phyloP scores from a whole-genome alignment of 2,888 invertebrate species.

The Morpho helenor region DNA sequence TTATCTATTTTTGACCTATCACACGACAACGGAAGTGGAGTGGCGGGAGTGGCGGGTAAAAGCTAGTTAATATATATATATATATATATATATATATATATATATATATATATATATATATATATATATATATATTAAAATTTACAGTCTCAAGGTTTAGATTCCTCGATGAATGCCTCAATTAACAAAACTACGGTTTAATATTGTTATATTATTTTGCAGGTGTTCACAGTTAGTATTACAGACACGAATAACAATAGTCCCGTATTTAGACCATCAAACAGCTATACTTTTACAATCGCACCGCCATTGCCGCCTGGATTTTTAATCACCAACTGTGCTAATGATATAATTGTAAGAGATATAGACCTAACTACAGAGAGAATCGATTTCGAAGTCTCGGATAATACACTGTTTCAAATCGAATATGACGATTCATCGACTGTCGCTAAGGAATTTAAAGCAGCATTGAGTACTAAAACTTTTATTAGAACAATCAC shows the following conservation, averaged over 20 bases:
- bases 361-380: slow-evolving; percentile 76
- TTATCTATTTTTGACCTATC: too few relatives aligned
- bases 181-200: too few relatives aligned
- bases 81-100: too few relatives aligned
- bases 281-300: slow-evolving; percentile 53
- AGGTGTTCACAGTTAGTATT: slow-evolving; percentile 57
- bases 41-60: too few relatives aligned
- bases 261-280: slow-evolving; percentile 53
- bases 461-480: slow-evolving; percentile 49
- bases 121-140: too few relatives aligned
- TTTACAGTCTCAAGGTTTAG: too few relatives aligned
- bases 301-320: slow-evolving; percentile 70
- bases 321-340: slow-evolving; percentile 56
- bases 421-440: slow-evolving; percentile 45
- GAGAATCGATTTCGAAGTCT: slow-evolving; percentile 52
- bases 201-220: slow-evolving; percentile 32
- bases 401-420: slow-evolving; percentile 57
- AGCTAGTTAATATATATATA: too few relatives aligned
- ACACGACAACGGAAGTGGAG: too few relatives aligned
- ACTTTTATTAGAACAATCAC: slow-evolving; percentile 53
- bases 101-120: too few relatives aligned
- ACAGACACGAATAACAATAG: slow-evolving; percentile 71
- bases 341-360: slow-evolving; percentile 58
- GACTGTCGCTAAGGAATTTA: slow-evolving; percentile 50
- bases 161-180: too few relatives aligned